Evolutionary conservation across 2,113 vertebrate species (phyloP), one percentile per base, ranked within the genome.

Genomic region (Cathartes aura): DNA sequence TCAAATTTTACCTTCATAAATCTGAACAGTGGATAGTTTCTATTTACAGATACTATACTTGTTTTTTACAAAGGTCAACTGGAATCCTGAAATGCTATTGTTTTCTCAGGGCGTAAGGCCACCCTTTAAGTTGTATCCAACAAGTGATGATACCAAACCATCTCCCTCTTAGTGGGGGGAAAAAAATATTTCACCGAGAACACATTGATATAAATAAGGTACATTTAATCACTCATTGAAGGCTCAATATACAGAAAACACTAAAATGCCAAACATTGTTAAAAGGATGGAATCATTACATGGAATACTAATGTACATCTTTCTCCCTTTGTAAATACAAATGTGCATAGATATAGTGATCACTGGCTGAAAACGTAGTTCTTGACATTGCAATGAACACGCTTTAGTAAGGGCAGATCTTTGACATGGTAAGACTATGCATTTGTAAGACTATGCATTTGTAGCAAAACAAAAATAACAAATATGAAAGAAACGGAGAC

Each of bases 161-260:
- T 22, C 16, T 75, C 42, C 22, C 18, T 38, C n/a, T 71, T 52
- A 58, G 19, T 32, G 27, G 15, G 9, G 17, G 14, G 62, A 66
- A 82, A 83, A 83, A 64, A 79, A 22, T 6, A 60, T 9, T 78
- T 78, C 56, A 73, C 55, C 4, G 5, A 92, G 27, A 94, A 63
- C 21, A 83, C 19, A 82, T 9, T 74, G 27, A 63, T 81, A 75
- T n/a, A 89, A 91, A 78, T 67, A 83, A 52, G n/a, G 34, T 93
- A 82, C 17, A 94, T 95, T 90, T 94, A 94, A 96, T 97, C 42
- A 89, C 32, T 87, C 38, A 84, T n/a, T 40, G 60, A 87, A 89
- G 30, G 43, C 38, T 91, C 40, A 74, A 82, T 40, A 84, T 43
- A 83, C 79, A 97, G n/a, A 89, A 92, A 87, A 87, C 32, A 86